Percentiles rank a stretch among this genome's conserved stretches.
phyloP scores from a whole-genome alignment of 1,140 invertebrate species.

The Drosophila mauritiana region DNA sequence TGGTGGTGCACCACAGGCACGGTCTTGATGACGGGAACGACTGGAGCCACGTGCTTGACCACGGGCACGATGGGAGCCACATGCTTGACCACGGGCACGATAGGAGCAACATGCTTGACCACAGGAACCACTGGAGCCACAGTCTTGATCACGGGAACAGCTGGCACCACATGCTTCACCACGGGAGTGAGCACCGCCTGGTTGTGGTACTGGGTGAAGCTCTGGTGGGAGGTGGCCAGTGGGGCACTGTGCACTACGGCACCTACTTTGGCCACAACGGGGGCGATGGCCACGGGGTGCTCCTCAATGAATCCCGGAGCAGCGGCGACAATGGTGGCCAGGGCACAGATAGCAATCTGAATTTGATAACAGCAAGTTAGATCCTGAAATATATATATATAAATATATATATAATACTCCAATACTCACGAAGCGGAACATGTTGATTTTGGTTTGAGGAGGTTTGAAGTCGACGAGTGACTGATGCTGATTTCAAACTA shows the following conservation, averaged over 20 bases:
- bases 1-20: slow-evolving; percentile 60
- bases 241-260: slow-evolving; percentile 64
- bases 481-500: slow-evolving; percentile 52
- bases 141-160: slow-evolving; percentile 69
- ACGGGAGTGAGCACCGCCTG: slow-evolving; percentile 69
- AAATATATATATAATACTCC: no score
- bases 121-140: slow-evolving; percentile 67
- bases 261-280: slow-evolving; percentile 65
- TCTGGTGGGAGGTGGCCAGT: slow-evolving; percentile 85
- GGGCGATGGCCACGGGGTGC: slow-evolving; percentile 60
- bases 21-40: slow-evolving; percentile 49
- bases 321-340: slow-evolving; percentile 63
- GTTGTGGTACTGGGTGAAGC: slow-evolving; percentile 77
- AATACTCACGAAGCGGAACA: slow-evolving; percentile 78
- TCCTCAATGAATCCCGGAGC: slow-evolving; percentile 72
- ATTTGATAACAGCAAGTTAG: neutral
- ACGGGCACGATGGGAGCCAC: slow-evolving; percentile 30
- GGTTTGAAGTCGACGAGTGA: slow-evolving; percentile 55
- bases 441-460: slow-evolving; percentile 25
- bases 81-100: slow-evolving; percentile 58
- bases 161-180: slow-evolving; percentile 57
- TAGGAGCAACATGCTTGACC: slow-evolving; percentile 27
- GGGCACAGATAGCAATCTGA: slow-evolving; percentile 68
- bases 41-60: slow-evolving; percentile 55
- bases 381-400: neutral